A percentile compares a stretch with the other conserved stretches of the same genome.
Conservation (phyloP, 2,113 vertebrate species). For the rat (Rattus norvegicus) region DNA sequence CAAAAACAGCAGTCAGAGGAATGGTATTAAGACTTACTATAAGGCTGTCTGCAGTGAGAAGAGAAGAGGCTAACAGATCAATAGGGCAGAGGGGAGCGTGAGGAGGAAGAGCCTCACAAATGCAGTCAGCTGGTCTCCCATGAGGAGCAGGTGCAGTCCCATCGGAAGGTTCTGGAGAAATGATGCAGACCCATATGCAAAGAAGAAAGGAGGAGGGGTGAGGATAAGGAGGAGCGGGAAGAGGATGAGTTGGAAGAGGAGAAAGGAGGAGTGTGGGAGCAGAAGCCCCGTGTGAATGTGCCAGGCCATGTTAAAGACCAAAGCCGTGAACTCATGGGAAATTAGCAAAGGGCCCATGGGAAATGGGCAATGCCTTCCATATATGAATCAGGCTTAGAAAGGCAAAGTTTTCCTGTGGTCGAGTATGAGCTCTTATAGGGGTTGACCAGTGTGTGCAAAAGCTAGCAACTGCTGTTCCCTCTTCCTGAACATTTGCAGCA, state of each 20-base stretch:
- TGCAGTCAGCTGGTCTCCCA: background rate
- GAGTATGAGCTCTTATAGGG: background rate
- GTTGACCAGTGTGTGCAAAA: background rate
- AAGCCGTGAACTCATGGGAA: background rate
- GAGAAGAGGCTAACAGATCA: background rate
- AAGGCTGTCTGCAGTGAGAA: accelerated
- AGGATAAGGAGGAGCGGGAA: too few species aligned
- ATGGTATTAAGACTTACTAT: background rate
- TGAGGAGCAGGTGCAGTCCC: background rate
- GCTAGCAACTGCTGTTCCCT: background rate
- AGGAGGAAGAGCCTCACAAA: background rate
- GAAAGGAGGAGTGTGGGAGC: background rate
- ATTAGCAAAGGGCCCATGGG: background rate
- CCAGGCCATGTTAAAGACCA: too few species aligned
- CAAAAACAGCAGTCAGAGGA: accelerated
- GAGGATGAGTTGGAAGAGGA: background rate
- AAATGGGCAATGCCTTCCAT: background rate
- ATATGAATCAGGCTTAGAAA: background rate
- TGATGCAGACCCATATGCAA: too few species aligned
- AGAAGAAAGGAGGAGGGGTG: background rate
- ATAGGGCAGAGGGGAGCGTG: background rate
- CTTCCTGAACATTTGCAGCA: background rate
- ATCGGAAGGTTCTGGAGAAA: background rate
- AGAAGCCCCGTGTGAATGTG: background rate
- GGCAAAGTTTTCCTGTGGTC: background rate